Evolutionary conservation across 2,113 vertebrate species (phyloP).

Genomic region (Fregetta grallaria): DNA sequence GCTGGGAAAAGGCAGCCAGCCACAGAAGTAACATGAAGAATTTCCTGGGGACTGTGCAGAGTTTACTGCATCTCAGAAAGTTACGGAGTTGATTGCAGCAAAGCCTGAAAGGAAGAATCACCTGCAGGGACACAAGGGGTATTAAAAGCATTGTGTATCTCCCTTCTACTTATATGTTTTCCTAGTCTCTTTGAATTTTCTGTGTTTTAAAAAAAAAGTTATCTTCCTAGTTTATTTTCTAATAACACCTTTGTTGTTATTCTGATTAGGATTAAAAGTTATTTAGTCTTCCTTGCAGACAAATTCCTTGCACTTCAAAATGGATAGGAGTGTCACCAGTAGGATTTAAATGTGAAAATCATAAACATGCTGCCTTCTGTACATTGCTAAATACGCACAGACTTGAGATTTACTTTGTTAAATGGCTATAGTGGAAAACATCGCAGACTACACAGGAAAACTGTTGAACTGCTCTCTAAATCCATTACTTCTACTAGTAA

Average conservation of each 20-base stretch:
- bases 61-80: neutral
- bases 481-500: neutral
- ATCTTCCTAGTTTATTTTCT: neutral
- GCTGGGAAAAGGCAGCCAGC: neutral
- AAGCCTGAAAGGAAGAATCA: neutral
- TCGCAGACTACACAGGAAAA: neutral
- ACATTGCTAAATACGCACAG: neutral
- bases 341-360: neutral
- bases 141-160: neutral
- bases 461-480: neutral
- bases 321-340: neutral
- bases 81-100: neutral
- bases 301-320: neutral
- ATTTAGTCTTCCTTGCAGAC: neutral
- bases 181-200: neutral
- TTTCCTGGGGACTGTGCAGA: neutral
- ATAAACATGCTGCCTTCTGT: neutral
- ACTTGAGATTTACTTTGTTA: neutral
- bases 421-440: neutral
- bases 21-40: neutral
- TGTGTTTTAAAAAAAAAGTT: neutral
- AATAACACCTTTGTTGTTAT: neutral
- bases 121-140: neutral
- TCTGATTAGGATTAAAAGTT: neutral
- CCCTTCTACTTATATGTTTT: rapidly evolving